Evolutionary conservation across 1,140 invertebrate species (phyloP).

Genomic region (Drosophila carrolli): DNA sequence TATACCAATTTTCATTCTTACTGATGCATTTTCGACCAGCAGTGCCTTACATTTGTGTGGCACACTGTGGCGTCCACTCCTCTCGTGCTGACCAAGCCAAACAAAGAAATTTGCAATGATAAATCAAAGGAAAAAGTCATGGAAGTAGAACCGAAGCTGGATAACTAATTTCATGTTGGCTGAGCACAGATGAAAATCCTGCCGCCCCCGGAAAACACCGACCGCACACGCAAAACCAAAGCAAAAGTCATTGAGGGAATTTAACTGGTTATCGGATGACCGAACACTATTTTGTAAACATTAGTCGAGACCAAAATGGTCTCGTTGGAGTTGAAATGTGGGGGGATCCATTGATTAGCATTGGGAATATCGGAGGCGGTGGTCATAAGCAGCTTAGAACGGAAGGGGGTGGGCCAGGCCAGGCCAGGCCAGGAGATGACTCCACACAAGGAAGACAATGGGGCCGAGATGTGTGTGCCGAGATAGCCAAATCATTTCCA

Average conservation of each 20-base stretch:
- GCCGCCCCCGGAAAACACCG: neutral
- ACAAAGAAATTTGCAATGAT: slow-evolving; percentile 22
- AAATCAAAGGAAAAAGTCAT: slow-evolving; percentile 33
- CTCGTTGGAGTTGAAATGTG: slow-evolving; percentile 16
- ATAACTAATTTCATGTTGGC: slow-evolving; percentile 78
- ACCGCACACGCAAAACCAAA: slow-evolving; percentile 54
- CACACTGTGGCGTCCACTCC: neutral
- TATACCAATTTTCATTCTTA: neutral
- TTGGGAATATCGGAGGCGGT: slow-evolving; percentile 39
- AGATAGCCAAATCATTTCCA: slow-evolving; percentile 23
- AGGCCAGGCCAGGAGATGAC: slow-evolving; percentile 22
- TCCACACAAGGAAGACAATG: slow-evolving; percentile 14
- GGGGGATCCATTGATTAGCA: slow-evolving; percentile 44
- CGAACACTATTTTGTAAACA: slow-evolving; percentile 78
- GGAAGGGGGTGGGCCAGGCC: neutral
- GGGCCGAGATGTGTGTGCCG: neutral
- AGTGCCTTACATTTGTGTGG: neutral
- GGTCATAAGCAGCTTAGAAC: slow-evolving; percentile 41
- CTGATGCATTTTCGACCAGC: neutral
- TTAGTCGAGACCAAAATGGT: slow-evolving; percentile 58
- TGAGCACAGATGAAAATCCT: slow-evolving; percentile 52
- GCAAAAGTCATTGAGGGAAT: slow-evolving; percentile 73
- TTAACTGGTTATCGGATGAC: slow-evolving; percentile 72
- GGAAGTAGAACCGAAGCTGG: slow-evolving; percentile 32
- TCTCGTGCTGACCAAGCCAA: neutral